Evolutionary conservation across 2,888 invertebrate genomes (phyloP).

Genomic region (Drosophila robusta): DNA sequence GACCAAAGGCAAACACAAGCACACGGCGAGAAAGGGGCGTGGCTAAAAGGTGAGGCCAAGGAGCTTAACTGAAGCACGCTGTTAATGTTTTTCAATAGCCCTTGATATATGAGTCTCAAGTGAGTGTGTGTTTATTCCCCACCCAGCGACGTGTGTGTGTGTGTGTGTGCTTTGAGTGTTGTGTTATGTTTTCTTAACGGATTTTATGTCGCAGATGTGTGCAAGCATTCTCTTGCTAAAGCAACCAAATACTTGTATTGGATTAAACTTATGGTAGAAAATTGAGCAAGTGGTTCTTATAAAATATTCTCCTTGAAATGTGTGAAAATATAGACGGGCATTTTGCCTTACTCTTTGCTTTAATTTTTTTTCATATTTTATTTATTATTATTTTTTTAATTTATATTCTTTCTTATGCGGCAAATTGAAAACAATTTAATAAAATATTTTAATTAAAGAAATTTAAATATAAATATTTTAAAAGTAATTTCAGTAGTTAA

Average conservation of each 20-base stretch:
- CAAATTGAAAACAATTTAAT: no score
- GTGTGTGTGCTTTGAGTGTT: slow-evolving; percentile 11
- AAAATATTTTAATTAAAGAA: no score
- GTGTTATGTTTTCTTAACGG: slow-evolving; percentile 12
- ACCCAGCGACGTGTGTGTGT: neutral
- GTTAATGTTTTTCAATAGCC: slow-evolving; percentile 71
- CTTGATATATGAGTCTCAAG: slow-evolving; percentile 64
- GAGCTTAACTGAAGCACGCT: slow-evolving; percentile 46
- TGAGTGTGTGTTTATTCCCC: slow-evolving; percentile 16
- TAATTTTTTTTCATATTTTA: no score
- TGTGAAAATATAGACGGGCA: neutral
- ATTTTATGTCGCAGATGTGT: slow-evolving; percentile 11
- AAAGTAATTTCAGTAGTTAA: neutral
- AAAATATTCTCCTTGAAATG: neutral
- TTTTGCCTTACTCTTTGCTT: no score
- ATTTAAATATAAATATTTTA: neutral
- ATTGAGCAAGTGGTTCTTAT: slow-evolving; percentile 1
- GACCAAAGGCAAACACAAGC: slow-evolving; percentile 20
- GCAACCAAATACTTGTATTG: neutral
- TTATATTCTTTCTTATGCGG: no score
- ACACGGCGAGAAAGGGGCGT: slow-evolving; percentile 2
- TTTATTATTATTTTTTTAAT: neutral
- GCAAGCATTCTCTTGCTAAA: slow-evolving; percentile 3
- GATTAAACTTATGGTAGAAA: slow-evolving; percentile 7
- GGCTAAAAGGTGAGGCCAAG: slow-evolving; percentile 8